Evolutionary conservation across 2,113 vertebrate genomes (phyloP).

Genomic region (Silurus glanis): DNA sequence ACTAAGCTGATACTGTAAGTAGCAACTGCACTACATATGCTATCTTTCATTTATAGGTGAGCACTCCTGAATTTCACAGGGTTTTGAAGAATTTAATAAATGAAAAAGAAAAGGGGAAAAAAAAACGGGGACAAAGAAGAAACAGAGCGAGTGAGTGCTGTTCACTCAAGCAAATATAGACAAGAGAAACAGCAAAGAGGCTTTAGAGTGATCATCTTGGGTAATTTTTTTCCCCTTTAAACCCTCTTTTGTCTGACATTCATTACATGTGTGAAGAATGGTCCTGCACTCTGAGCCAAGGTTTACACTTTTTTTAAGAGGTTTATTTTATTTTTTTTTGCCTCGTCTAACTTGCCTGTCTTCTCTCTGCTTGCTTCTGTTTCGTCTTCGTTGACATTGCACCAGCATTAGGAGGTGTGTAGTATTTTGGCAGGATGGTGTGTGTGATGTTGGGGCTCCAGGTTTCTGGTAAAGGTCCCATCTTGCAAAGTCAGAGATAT

Average conservation of each 20-base stretch:
- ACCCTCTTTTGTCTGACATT: not conserved
- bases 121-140: not conserved
- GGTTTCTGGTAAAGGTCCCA: slow-evolving; percentile 40
- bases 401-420: not conserved
- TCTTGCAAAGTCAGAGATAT: slow-evolving; percentile 29
- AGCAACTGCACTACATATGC: not conserved
- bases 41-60: slow-evolving; percentile 28
- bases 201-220: slow-evolving; percentile 9
- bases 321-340: not conserved
- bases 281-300: not conserved
- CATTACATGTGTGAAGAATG: slow-evolving; percentile 8
- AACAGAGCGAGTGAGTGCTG: not conserved
- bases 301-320: not conserved
- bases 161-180: not conserved
- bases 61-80: slow-evolving; percentile 20
- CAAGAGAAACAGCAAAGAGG: not conserved
- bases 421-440: slow-evolving; percentile 24
- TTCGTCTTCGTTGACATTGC: not conserved
- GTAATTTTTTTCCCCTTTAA: not conserved
- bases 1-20: not conserved
- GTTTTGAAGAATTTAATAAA: slow-evolving; percentile 5
- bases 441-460: slow-evolving; percentile 6
- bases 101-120: not conserved
- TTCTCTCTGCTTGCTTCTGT: not conserved
- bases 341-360: not conserved